Percentiles rank a stretch among this genome's conserved stretches.
Conservation (phyloP, 2,113 vertebrate genomes). For the Daubentonia madagascariensis region DNA sequence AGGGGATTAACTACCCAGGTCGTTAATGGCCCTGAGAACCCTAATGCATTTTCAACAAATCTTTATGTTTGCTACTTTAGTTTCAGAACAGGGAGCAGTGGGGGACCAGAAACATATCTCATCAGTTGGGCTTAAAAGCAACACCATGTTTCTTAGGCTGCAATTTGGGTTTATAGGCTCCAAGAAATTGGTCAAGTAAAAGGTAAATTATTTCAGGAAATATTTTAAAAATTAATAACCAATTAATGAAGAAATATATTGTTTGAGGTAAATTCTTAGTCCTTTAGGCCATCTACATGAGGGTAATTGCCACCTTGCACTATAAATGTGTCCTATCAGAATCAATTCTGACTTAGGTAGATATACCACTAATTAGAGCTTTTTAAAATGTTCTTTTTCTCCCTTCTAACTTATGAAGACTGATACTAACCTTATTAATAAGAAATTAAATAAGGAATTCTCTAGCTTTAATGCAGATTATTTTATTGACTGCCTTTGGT, state of each 20-base stretch:
- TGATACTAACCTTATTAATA: not conserved
- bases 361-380: not conserved
- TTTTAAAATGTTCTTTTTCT: not conserved
- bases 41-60: not conserved
- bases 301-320: not conserved
- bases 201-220: not conserved
- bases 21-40: not conserved
- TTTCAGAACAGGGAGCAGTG: not conserved
- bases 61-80: not conserved
- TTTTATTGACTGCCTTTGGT: not conserved
- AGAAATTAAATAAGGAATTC: not conserved
- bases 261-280: not conserved
- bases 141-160: not conserved
- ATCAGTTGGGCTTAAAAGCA: not conserved
- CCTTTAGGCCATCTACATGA: not conserved
- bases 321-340: not conserved
- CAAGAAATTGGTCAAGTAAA: constrained; percentile 6
- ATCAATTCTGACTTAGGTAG: not conserved
- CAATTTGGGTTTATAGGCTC: not conserved
- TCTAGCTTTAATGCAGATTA: not conserved
- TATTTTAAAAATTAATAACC: not conserved
- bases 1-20: not conserved
- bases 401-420: too few species aligned
- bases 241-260: not conserved
- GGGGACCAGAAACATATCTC: not conserved